Percentiles rank a stretch among this genome's conserved stretches.
These are phyloP conservation scores for Meandrina meandrites DNA, from an alignment of 92 coral and sea anemone genomes.

Conservation along the genomic window DNA sequence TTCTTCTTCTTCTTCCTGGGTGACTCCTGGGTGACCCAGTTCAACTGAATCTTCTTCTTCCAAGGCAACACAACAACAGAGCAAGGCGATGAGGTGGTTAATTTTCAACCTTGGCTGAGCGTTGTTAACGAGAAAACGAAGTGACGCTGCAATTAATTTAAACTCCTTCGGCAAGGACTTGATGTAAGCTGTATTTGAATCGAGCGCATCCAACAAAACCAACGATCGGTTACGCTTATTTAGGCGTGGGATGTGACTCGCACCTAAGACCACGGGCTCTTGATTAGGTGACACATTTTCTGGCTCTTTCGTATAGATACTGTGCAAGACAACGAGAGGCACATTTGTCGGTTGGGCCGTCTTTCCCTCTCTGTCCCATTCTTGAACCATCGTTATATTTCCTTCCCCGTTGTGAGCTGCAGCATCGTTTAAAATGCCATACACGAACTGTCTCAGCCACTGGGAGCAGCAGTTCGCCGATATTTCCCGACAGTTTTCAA, in stretches of 20 bases:
- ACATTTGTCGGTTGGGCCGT: no score
- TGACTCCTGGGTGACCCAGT: no score
- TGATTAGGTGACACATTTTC: slow-evolving; percentile 29
- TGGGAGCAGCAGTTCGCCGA: slow-evolving; percentile 71
- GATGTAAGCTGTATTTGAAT: slow-evolving; percentile 29
- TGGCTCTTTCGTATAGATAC: background rate
- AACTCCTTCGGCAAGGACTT: slow-evolving; percentile 21
- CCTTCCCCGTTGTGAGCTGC: background rate
- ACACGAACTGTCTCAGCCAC: slow-evolving; percentile 37
- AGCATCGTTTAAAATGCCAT: slow-evolving; percentile 42
- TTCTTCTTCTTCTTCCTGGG: no score
- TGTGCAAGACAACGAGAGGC: no score
- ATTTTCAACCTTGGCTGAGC: slow-evolving; percentile 45
- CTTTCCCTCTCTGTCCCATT: slow-evolving; percentile 68
- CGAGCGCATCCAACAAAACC: slow-evolving; percentile 26
- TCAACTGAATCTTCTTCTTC: background rate
- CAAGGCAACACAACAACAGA: slow-evolving; percentile 34
- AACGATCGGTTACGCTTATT: slow-evolving; percentile 5
- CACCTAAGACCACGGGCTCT: slow-evolving; percentile 33
- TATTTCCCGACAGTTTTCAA: slow-evolving; percentile 58
- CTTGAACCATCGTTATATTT: slow-evolving; percentile 27
- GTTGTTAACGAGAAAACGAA: slow-evolving; percentile 57
- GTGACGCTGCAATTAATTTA: slow-evolving; percentile 51
- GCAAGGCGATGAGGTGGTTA: slow-evolving; percentile 50
- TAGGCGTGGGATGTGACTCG: slow-evolving; percentile 40